These are phyloP conservation scores for Apolygus lucorum DNA, from an alignment of 1,140 invertebrate genomes.

Conservation along the genomic window DNA sequence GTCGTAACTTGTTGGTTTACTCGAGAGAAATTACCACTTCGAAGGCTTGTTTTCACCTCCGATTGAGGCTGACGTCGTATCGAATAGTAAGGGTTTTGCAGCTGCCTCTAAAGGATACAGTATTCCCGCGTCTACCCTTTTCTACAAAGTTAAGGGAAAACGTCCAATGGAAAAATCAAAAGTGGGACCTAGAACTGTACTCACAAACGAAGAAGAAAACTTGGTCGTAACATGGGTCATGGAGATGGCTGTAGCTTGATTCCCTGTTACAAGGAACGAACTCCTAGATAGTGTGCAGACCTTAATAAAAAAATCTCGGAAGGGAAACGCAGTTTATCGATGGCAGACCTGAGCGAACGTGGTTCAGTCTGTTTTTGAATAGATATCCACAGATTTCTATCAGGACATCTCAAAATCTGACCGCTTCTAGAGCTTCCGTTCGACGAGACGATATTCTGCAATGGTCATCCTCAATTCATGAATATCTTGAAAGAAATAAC, in stretches of 20 bases:
- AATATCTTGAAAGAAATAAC: conserved; percentile 27
- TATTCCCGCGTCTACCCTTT: background rate
- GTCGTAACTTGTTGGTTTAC: too few species aligned
- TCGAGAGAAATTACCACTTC: too few species aligned
- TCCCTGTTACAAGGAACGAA: background rate
- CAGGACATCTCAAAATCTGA: conserved; percentile 34
- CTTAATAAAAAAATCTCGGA: conserved; percentile 22
- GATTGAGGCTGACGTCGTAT: too few species aligned
- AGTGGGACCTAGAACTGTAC: conserved; percentile 33
- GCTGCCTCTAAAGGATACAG: too few species aligned
- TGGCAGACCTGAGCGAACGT: background rate
- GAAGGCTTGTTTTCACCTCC: too few species aligned
- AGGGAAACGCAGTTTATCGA: conserved; percentile 29
- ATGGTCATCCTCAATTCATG: conserved; percentile 35
- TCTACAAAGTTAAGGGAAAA: background rate
- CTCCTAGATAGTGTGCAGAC: background rate
- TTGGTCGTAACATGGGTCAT: conserved; percentile 36
- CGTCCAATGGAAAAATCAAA: background rate
- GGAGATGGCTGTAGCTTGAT: background rate
- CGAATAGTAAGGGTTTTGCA: too few species aligned
- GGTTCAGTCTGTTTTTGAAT: background rate
- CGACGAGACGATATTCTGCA: conserved; percentile 33
- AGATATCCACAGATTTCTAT: conserved; percentile 27
- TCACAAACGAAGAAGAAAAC: conserved; percentile 35
- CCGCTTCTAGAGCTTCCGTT: conserved; percentile 30